Conservation (phyloP, 2,888 invertebrate genomes). For the Caenorhabditis macrosperma region DNA sequence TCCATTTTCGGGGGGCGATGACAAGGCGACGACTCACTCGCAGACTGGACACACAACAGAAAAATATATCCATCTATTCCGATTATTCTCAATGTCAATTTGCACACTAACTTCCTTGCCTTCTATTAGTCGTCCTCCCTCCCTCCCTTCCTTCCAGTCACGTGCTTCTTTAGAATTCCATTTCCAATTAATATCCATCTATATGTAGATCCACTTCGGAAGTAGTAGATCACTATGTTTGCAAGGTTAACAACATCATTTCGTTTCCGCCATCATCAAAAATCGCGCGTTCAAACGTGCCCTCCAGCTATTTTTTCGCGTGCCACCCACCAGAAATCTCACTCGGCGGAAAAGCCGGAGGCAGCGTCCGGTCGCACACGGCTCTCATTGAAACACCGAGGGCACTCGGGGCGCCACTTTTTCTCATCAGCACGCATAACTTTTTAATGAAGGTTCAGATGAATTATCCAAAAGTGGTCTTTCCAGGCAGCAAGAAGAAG, state of each 20-base stretch:
- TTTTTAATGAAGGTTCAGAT: slow-evolving; percentile 32
- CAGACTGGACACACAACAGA: slow-evolving; percentile 32
- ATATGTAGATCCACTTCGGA: no score
- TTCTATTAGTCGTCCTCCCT: not conserved
- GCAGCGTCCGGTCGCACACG: no score
- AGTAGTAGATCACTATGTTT: no score
- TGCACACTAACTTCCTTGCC: slow-evolving; percentile 24
- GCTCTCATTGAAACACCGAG: no score
- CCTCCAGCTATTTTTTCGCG: not conserved
- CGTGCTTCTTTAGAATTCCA: not conserved
- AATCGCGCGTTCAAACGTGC: not conserved
- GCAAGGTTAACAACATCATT: not conserved
- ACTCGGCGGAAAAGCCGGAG: no score
- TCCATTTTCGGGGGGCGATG: slow-evolving; percentile 38
- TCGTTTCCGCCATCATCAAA: slow-evolving; percentile 2
- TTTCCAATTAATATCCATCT: not conserved
- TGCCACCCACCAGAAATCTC: not conserved
- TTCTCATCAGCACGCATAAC: slow-evolving; percentile 8
- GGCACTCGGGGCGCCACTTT: no score
- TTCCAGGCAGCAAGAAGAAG: no score
- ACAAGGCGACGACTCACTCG: slow-evolving; percentile 2
- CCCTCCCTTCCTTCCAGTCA: not conserved
- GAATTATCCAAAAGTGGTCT: slow-evolving; percentile 29
- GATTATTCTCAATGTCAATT: slow-evolving; percentile 46
- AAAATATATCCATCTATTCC: slow-evolving; percentile 46